Percentiles rank a stretch among this genome's conserved stretches.
These are phyloP conservation scores for Python bivittatus DNA, from an alignment of 2,113 vertebrate genomes.

Conservation along the genomic window DNA sequence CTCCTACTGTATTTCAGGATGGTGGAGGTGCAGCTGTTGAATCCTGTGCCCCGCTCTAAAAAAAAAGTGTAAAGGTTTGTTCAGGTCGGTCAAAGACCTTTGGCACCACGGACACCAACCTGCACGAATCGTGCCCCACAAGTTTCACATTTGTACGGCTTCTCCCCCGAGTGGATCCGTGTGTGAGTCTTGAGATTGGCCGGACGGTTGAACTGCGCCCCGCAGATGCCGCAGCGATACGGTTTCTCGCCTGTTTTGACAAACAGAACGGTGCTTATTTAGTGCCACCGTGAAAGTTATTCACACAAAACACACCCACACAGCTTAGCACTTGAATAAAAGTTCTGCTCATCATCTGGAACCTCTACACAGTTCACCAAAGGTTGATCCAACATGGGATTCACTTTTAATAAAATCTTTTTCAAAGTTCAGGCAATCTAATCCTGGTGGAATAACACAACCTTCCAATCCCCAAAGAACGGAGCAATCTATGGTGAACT, in stretches of 20 bases:
- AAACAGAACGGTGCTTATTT: neutral
- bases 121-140: conserved; percentile 83
- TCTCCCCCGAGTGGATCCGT: conserved; percentile 97
- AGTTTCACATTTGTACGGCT: conserved; percentile 97
- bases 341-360: no score
- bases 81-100: neutral
- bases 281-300: neutral
- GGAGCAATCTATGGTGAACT: neutral
- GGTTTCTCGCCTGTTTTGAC: conserved; percentile 87
- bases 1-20: neutral
- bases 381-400: neutral
- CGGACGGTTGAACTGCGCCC: conserved; percentile 96
- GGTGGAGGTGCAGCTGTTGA: neutral
- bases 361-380: neutral
- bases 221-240: conserved; percentile 93
- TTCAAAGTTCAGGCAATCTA: no score
- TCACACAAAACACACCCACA: neutral
- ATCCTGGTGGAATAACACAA: neutral
- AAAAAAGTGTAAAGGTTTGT: neutral
- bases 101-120: conserved; percentile 38
- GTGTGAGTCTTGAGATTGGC: conserved; percentile 98
- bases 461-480: neutral
- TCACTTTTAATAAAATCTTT: neutral
- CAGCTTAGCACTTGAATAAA: no score
- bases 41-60: no score